Percentiles rank a stretch among this genome's conserved stretches.
These are phyloP conservation scores for Venusia cambrica DNA, from an alignment of 2,888 invertebrate genomes.

Conservation along the genomic window DNA sequence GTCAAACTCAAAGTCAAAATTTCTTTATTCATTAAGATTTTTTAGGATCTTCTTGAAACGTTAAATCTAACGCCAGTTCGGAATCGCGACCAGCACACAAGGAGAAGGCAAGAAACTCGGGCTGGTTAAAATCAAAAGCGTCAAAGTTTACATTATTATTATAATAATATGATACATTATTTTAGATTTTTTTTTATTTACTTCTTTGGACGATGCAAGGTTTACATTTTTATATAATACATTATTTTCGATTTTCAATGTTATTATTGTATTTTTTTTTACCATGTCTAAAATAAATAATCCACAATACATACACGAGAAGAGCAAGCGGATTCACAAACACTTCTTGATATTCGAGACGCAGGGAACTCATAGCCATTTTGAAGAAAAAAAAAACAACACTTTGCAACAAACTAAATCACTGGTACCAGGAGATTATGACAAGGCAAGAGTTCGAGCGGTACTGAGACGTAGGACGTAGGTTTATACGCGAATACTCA, in stretches of 20 bases:
- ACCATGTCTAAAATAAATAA: constrained; percentile 21
- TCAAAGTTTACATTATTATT: no score
- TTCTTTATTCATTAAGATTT: no score
- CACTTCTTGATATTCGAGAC: constrained; percentile 32
- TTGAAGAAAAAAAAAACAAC: constrained; percentile 23
- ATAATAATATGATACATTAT: no score
- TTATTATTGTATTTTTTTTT: neutral
- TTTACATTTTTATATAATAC: no score
- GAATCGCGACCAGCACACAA: no score
- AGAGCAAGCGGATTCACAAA: constrained; percentile 31
- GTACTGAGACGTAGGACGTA: constrained; percentile 41
- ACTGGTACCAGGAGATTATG: constrained; percentile 38
- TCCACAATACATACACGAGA: constrained; percentile 45
- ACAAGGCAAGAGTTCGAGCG: constrained; percentile 34
- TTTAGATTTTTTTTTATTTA: no score
- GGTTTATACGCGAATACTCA: constrained; percentile 35
- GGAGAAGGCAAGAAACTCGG: no score
- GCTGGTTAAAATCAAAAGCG: no score
- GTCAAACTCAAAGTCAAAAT: no score
- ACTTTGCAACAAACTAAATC: constrained; percentile 11
- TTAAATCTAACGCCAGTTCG: no score
- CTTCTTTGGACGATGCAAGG: no score
- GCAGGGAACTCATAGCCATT: constrained; percentile 45
- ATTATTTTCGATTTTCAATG: constrained; percentile 31
- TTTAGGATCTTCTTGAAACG: no score